Conservation (phyloP, 1,140 invertebrate species). For the Drosophila pectinifera region DNA sequence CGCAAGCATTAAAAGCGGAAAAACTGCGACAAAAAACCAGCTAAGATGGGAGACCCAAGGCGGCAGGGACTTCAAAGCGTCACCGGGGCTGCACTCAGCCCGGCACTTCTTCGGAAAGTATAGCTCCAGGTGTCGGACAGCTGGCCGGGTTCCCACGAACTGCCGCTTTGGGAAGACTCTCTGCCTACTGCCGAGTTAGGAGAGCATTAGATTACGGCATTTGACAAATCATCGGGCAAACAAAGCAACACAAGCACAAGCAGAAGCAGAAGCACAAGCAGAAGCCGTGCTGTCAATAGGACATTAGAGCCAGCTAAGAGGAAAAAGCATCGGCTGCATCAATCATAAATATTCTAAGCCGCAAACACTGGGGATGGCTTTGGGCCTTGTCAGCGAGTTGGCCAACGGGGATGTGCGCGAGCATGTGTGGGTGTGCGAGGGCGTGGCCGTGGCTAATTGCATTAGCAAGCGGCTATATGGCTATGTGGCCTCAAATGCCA, state of each 20-base stretch:
- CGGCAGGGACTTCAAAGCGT: constrained; percentile 25
- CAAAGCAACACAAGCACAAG: constrained; percentile 42
- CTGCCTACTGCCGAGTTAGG: constrained; percentile 37
- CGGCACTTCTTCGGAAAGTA: constrained; percentile 19
- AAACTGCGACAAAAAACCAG: constrained; percentile 8
- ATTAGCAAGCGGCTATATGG: constrained; percentile 52
- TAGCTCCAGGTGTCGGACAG: constrained; percentile 50
- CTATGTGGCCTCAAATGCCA: constrained; percentile 51
- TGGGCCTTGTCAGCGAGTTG: constrained; percentile 32
- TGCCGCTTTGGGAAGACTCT: neutral
- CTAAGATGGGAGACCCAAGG: constrained; percentile 23
- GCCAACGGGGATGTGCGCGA: too few species aligned
- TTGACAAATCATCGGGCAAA: constrained; percentile 74
- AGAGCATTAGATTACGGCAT: constrained; percentile 56
- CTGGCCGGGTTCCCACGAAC: constrained; percentile 37
- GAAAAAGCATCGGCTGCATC: constrained; percentile 61
- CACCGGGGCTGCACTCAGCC: constrained; percentile 8
- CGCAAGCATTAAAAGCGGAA: constrained; percentile 39
- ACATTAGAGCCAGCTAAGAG: constrained; percentile 40
- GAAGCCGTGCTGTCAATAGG: constrained; percentile 50
- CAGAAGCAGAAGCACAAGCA: neutral
- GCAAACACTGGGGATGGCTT: constrained; percentile 57
- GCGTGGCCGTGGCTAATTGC: constrained; percentile 58
- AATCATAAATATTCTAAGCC: constrained; percentile 79
- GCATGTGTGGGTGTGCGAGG: constrained; percentile 1